Evolutionary conservation across 2,113 vertebrate species (phyloP).

Genomic region (Alectura lathami): DNA sequence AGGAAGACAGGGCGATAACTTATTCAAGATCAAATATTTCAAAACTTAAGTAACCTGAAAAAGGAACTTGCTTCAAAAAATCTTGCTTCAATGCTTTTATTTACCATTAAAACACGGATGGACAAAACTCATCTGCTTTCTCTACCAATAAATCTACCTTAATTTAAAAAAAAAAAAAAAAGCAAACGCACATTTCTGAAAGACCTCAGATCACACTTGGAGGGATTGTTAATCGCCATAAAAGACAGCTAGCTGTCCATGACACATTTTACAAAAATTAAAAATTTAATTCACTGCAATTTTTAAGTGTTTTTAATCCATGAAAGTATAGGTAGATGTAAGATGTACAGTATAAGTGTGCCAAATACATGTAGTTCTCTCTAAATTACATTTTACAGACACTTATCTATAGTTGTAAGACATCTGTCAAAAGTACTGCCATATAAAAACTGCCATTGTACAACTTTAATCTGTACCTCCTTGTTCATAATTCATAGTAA

Average conservation of each 20-base stretch:
- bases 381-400: background rate
- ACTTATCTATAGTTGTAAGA: background rate
- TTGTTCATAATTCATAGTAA: background rate
- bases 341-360: background rate
- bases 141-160: background rate
- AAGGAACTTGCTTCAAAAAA: conserved; percentile 25
- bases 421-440: background rate
- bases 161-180: background rate
- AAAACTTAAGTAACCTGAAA: conserved; percentile 5
- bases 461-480: background rate
- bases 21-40: background rate
- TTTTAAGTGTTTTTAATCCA: background rate
- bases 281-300: background rate
- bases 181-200: background rate
- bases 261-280: background rate
- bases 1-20: background rate
- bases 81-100: background rate
- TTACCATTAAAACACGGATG: background rate
- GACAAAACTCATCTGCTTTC: background rate
- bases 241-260: background rate
- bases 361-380: background rate
- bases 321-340: background rate
- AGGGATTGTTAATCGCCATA: background rate
- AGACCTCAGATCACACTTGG: background rate
- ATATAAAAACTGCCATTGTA: background rate